These are phyloP conservation scores for Drosophila fuyamai DNA, from an alignment of 1,140 invertebrate species.

Conservation along the genomic window DNA sequence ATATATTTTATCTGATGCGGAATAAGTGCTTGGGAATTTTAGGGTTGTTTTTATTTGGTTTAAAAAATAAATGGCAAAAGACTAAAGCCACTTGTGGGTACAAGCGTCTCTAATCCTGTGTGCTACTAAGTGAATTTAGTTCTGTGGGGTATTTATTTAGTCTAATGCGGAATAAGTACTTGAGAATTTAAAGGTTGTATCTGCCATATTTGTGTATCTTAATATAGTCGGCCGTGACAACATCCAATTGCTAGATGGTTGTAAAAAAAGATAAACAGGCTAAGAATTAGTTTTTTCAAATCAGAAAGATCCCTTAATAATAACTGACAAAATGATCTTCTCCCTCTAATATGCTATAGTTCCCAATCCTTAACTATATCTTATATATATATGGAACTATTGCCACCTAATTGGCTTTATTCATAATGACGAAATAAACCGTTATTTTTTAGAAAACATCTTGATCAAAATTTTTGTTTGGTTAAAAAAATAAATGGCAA, in stretches of 20 bases:
- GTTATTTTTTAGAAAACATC: constrained; percentile 31
- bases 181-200: neutral
- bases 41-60: neutral
- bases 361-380: constrained; percentile 13
- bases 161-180: neutral
- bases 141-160: no score
- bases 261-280: neutral
- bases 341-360: constrained; percentile 3
- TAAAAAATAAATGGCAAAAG: constrained; percentile 1
- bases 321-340: constrained; percentile 5
- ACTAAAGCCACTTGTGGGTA: constrained; percentile 2
- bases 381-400: constrained; percentile 28
- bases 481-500: neutral
- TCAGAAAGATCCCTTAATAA: constrained; percentile 24
- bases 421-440: constrained; percentile 45
- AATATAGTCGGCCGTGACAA: neutral
- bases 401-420: constrained; percentile 49
- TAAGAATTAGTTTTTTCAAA: no score
- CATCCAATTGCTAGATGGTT: neutral
- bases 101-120: constrained; percentile 6
- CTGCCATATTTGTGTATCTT: no score
- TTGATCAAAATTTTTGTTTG: neutral
- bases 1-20: no score
- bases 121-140: neutral
- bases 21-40: constrained; percentile 1